Conservation (phyloP, 2,888 invertebrate genomes). For the Fissipunctia ypsillon region DNA sequence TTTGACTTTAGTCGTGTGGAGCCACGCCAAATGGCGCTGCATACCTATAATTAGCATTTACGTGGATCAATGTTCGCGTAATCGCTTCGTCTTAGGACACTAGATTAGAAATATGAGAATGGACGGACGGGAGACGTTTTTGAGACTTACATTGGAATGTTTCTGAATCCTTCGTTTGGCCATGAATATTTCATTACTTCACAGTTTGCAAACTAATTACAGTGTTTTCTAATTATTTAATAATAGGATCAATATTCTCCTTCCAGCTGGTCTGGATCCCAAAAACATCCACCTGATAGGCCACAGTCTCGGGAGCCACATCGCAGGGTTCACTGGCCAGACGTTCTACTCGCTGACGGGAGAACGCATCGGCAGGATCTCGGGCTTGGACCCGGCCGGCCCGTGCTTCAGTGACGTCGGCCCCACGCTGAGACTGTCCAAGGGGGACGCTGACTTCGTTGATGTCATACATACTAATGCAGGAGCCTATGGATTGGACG, state of each 20-base stretch:
- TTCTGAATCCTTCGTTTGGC: background rate
- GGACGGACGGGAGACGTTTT: background rate
- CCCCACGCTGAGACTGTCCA: slow-evolving; percentile 70
- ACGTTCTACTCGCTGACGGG: slow-evolving; percentile 76
- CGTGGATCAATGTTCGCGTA: background rate
- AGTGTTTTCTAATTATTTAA: background rate
- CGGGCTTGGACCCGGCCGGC: slow-evolving; percentile 85
- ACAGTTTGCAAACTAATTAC: too few relatives aligned
- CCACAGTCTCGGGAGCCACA: slow-evolving; percentile 86
- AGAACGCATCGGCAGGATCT: slow-evolving; percentile 75
- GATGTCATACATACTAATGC: slow-evolving; percentile 83
- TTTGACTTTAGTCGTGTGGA: too few relatives aligned
- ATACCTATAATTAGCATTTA: background rate
- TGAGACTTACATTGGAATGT: too few relatives aligned
- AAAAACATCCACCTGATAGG: slow-evolving; percentile 82
- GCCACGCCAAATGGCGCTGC: too few relatives aligned
- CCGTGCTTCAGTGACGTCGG: slow-evolving; percentile 84
- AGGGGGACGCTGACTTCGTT: slow-evolving; percentile 80
- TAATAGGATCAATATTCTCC: background rate
- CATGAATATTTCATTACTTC: background rate
- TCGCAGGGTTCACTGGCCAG: slow-evolving; percentile 83
- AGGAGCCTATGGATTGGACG: slow-evolving; percentile 80
- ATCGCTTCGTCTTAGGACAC: background rate
- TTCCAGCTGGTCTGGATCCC: slow-evolving; percentile 78
- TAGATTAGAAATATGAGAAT: background rate